These are phyloP conservation scores for Schlechtendalia chinensis DNA, from an alignment of 1,140 invertebrate genomes.

Conservation along the genomic window DNA sequence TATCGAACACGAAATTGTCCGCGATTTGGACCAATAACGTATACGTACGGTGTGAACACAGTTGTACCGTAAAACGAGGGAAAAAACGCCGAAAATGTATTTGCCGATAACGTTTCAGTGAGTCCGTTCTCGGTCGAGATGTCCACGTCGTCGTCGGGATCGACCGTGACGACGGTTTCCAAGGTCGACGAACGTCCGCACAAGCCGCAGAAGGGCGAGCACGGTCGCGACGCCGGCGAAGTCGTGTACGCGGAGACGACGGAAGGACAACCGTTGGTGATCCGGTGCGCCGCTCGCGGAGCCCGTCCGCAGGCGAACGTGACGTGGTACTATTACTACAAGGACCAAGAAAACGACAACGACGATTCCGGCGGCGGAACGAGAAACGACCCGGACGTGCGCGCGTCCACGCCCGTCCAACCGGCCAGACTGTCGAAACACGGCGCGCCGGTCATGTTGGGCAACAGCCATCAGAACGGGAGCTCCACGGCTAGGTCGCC, in stretches of 20 bases:
- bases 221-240: neutral
- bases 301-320: slow-evolving; percentile 78
- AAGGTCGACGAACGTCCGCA: slow-evolving; percentile 13
- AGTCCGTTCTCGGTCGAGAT: slow-evolving; percentile 35
- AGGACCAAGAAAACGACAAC: slow-evolving; percentile 1
- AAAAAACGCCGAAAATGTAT: no score
- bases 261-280: slow-evolving; percentile 55
- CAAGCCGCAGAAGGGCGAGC: neutral
- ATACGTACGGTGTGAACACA: no score
- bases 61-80: no score
- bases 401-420: neutral
- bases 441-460: slow-evolving; percentile 17
- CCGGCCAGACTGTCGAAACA: slow-evolving; percentile 3
- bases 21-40: no score
- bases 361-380: neutral
- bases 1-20: no score
- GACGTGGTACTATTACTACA: slow-evolving; percentile 66
- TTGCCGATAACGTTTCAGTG: neutral
- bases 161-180: slow-evolving; percentile 5
- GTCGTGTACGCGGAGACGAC: slow-evolving; percentile 10
- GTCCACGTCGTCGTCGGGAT: slow-evolving; percentile 3
- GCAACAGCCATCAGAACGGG: slow-evolving; percentile 1
- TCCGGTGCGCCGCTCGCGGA: slow-evolving; percentile 73
- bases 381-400: neutral
- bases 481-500: slow-evolving; percentile 22